Percentiles rank a stretch among this genome's conserved stretches.
These are phyloP conservation scores for Diceros bicornis DNA, from an alignment of 2,797 vertebrate genomes.

Conservation along the genomic window DNA sequence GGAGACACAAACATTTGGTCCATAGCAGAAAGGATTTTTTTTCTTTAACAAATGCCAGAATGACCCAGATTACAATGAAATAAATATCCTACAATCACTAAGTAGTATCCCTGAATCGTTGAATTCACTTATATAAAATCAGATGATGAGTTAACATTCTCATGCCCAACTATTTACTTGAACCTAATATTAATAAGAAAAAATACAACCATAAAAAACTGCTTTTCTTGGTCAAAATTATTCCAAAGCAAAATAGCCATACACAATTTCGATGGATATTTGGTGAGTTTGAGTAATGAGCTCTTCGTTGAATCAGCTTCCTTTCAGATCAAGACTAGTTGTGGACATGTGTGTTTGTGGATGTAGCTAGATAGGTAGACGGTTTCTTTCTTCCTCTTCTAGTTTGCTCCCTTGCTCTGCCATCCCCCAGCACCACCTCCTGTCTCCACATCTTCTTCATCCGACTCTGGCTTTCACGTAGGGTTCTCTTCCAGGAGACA, in stretches of 20 bases:
- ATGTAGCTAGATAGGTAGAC: rapidly evolving
- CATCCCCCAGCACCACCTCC: not conserved
- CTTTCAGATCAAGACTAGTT: constrained; percentile 80
- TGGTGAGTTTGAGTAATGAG: constrained; percentile 77
- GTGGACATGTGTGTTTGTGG: too few relatives aligned
- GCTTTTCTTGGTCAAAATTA: constrained; percentile 70
- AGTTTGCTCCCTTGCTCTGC: constrained; percentile 15
- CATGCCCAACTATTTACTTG: constrained; percentile 66
- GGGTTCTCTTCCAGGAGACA: constrained; percentile 38
- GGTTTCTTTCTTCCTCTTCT: constrained; percentile 3
- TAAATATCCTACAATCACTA: constrained; percentile 22
- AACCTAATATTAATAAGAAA: constrained; percentile 71
- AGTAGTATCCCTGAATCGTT: not conserved
- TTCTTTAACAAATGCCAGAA: not conserved
- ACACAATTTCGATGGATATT: constrained; percentile 66
- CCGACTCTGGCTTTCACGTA: constrained; percentile 6
- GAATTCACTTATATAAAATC: constrained; percentile 55
- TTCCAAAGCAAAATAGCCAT: constrained; percentile 78
- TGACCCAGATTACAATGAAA: constrained; percentile 22
- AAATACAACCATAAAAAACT: constrained; percentile 60
- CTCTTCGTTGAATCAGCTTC: constrained; percentile 74
- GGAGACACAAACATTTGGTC: not conserved
- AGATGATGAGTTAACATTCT: constrained; percentile 69
- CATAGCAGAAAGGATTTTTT: not conserved
- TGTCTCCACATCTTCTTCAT: not conserved